Percentiles rank a stretch among this genome's conserved stretches.
Evolutionary conservation across 2,888 invertebrate genomes (phyloP).

Genomic region (Melolontha melolontha): DNA sequence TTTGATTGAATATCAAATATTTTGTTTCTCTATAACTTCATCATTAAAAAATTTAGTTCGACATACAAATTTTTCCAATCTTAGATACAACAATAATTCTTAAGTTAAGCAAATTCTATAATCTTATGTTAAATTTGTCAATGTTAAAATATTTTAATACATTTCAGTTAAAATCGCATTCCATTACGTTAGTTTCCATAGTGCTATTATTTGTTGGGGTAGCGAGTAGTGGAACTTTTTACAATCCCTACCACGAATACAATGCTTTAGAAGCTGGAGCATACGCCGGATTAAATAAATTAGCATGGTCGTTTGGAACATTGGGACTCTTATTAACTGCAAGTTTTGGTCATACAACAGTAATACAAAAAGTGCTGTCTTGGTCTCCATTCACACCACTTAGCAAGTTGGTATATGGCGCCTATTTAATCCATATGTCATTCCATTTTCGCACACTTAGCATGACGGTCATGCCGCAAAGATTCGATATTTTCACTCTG

Average conservation of each 20-base stretch:
- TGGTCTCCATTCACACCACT: conserved; percentile 73
- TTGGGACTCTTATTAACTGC: conserved; percentile 68
- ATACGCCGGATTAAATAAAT: conserved; percentile 71
- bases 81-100: too few species aligned
- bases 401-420: conserved; percentile 71
- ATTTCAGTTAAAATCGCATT: conserved; percentile 67
- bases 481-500: conserved; percentile 60
- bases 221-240: conserved; percentile 67
- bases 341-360: conserved; percentile 65
- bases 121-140: too few species aligned
- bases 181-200: conserved; percentile 64
- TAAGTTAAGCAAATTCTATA: too few species aligned
- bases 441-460: conserved; percentile 68
- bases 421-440: conserved; percentile 70
- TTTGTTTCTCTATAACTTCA: too few species aligned
- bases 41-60: too few species aligned
- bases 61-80: too few species aligned
- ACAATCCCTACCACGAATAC: conserved; percentile 67
- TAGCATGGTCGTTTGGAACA: conserved; percentile 69
- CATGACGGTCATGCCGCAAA: conserved; percentile 66
- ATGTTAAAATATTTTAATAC: too few species aligned
- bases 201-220: conserved; percentile 66
- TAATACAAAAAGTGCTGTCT: conserved; percentile 64
- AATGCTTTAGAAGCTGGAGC: conserved; percentile 68
- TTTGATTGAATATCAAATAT: too few species aligned